phyloP scores from a whole-genome alignment of 2,888 invertebrate species.

The Oxystoma pomonae region DNA sequence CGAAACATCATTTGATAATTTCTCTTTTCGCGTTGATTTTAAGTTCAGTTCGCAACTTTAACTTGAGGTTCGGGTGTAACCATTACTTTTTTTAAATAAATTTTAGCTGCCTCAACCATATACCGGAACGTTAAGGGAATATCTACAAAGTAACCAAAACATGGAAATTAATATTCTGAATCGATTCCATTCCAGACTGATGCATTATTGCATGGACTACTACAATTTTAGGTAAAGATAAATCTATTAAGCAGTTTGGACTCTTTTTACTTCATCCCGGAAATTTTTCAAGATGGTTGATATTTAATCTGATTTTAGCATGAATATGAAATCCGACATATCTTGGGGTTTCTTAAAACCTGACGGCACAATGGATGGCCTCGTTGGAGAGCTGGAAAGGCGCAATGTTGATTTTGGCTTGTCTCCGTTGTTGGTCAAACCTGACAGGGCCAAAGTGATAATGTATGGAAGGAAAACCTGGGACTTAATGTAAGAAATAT shows the following conservation, averaged over 20 bases:
- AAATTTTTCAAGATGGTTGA: too few species aligned
- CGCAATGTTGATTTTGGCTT: conserved; percentile 35
- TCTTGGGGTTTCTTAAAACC: conserved; percentile 39
- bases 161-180: conserved; percentile 38
- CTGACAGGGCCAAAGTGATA: conserved; percentile 34
- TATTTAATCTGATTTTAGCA: too few species aligned
- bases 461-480: conserved; percentile 39
- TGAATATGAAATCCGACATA: conserved; percentile 26
- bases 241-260: too few species aligned
- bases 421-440: conserved; percentile 38
- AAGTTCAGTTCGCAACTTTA: too few species aligned
- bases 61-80: too few species aligned
- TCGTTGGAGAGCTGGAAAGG: conserved; percentile 36
- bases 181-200: conserved; percentile 35
- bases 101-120: conserved; percentile 36
- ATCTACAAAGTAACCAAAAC: conserved; percentile 32
- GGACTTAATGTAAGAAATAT: conserved; percentile 36
- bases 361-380: conserved; percentile 39
- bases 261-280: too few species aligned
- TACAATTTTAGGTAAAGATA: conserved; percentile 40
- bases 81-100: too few species aligned
- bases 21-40: too few species aligned
- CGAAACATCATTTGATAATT: too few species aligned
- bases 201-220: conserved; percentile 33
- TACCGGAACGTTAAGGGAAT: conserved; percentile 32